A percentile compares a stretch with the other conserved stretches of the same genome.
phyloP scores from a whole-genome alignment of 2,113 vertebrate species.

The human (Homo sapiens) region DNA sequence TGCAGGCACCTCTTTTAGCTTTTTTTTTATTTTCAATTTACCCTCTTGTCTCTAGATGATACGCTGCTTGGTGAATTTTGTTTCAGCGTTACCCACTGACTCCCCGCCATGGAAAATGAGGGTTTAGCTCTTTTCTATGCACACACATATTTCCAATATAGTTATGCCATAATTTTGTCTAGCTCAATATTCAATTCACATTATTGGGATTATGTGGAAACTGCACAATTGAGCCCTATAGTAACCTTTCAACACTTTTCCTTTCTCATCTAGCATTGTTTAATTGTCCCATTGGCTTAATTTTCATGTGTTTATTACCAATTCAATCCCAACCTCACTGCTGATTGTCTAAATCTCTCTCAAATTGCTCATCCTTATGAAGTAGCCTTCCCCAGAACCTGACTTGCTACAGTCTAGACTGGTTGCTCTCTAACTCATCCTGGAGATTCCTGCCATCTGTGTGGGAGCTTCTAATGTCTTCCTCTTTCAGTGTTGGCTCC shows the following conservation, averaged over 20 bases:
- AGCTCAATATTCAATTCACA: not conserved
- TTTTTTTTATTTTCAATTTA: not conserved
- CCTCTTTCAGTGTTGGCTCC: not conserved
- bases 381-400: not conserved
- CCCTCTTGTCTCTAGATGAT: not conserved
- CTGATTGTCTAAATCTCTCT: not conserved
- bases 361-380: not conserved
- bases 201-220: not conserved
- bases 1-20: not conserved
- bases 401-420: not conserved
- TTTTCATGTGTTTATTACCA: not conserved
- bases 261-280: not conserved
- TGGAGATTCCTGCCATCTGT: not conserved
- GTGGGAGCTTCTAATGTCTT: not conserved
- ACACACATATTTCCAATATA: not conserved
- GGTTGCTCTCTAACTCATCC: not conserved
- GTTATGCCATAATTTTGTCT: not conserved
- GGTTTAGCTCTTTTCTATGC: not conserved
- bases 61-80: not conserved
- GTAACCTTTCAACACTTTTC: not conserved
- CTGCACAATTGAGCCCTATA: not conserved
- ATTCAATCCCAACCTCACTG: not conserved
- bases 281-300: not conserved
- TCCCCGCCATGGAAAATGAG: not conserved
- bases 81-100: not conserved